Base-by-base conservation (phyloP, 1,140 invertebrate species). In the Euwallacea similis region DNA sequence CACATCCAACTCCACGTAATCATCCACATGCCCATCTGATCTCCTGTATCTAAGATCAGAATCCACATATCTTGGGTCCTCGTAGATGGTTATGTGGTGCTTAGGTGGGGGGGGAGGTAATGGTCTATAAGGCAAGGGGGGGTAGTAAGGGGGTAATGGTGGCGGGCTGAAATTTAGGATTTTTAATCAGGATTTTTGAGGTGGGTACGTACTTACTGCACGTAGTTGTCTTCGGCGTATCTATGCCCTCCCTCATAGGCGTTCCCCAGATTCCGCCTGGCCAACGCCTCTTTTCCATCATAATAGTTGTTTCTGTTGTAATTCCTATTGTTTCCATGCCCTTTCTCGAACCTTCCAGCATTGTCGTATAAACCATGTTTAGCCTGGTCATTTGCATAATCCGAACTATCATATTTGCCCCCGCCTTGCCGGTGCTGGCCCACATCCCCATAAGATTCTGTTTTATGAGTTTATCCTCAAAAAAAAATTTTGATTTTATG, bases 21-120 rank as follows among this genome's bases (percentile, higher is more conserved):
- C 76, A 62, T 75, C 72, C 8, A 42, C 44, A 56, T 75, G 73
- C 21, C 76, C 72, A 41, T 77, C 72, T n/a, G 69, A 70, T 66
- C 74, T 66, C 76, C 74, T 44, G 65, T 74, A 77, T 84, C 83
- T 71, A 82, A 81, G 44, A 79, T 74, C 47, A 43, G 62, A 69
- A 82, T 63, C 21, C 42, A 81, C 79, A 67, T 85, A 84, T 71
- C 85, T 80, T 7, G 86, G 86, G 77, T 87, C 86, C 78, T 87
- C 86, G 54, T 66, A 56, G 11, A 67, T 46, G 9, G 65, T 74
- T 46, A 69, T 69, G 62, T 74, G 59, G 11, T 66, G 42, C 65
- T 50, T 55, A 43, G 9, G 69, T 61, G 54, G 58, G 13, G 66
- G 59, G 4, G 15, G 60, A 8, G 46, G 60, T 62, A 42, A 15